These are phyloP conservation scores for Halictus rubicundus DNA, from an alignment of 1,140 invertebrate genomes.

Conservation along the genomic window DNA sequence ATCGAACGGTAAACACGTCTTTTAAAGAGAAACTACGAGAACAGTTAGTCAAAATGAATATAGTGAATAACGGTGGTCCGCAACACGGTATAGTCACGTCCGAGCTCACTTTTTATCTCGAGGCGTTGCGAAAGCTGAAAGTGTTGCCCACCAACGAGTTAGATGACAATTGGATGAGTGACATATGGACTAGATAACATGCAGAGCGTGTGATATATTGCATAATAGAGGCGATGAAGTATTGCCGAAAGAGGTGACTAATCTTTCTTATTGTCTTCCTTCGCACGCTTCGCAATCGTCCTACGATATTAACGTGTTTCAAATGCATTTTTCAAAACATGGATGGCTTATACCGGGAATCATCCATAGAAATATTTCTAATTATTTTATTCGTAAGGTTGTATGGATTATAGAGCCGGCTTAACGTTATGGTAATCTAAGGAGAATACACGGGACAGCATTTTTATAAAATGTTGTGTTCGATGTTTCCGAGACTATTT, in stretches of 20 bases:
- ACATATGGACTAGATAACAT: constrained; percentile 88
- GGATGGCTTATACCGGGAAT: constrained; percentile 27
- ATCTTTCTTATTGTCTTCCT: constrained; percentile 58
- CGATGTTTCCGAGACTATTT: constrained; percentile 20
- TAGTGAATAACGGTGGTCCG: constrained; percentile 96
- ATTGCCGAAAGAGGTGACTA: constrained; percentile 69
- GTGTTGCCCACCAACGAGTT: constrained; percentile 88
- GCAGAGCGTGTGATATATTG: constrained; percentile 79
- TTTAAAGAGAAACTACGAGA: constrained; percentile 93
- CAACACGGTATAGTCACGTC: constrained; percentile 97
- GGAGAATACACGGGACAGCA: background rate
- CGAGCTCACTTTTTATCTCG: constrained; percentile 97
- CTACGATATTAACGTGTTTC: constrained; percentile 19
- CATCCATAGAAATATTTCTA: constrained; percentile 29
- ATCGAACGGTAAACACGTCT: constrained; percentile 90
- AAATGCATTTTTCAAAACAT: constrained; percentile 28
- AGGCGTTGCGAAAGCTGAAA: constrained; percentile 93
- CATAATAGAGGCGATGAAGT: constrained; percentile 73
- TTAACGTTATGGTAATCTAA: constrained; percentile 14
- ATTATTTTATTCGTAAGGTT: constrained; percentile 33
- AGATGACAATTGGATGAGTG: constrained; percentile 88
- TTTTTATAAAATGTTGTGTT: constrained; percentile 40
- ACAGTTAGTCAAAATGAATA: constrained; percentile 92
- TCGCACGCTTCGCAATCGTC: constrained; percentile 29
- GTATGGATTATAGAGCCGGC: constrained; percentile 3